Base-by-base conservation (phyloP, 2,113 vertebrate genomes). In the Apaloderma vittatum region DNA sequence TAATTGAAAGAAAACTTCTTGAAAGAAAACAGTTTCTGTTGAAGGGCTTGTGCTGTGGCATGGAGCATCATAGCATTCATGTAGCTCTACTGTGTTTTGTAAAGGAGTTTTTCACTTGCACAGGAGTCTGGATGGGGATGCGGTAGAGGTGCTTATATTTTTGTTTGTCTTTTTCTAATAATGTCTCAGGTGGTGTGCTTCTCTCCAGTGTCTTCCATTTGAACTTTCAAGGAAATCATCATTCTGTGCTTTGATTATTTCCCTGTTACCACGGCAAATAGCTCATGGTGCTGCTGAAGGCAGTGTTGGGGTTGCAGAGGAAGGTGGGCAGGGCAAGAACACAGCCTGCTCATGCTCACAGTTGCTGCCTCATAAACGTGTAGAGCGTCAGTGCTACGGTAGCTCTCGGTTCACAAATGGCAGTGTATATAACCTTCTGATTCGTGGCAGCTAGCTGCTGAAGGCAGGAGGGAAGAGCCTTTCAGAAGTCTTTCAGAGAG, bases 271-370 rank as follows among this genome's bases (percentile, higher is more conserved):
- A 46, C 61, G 58, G 85, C 82, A 95, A 84, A 81, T 94, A 80
- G 93, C 89, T 89, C 43, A 59, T 81, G 61, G 55, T 93, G 26
- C 73, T 94, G 67, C 94, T 96, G 92, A 86, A 74, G 66, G 59
- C 34, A 12, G 71, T 26, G n/a, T 58, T 92, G 58, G 67, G 65
- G 65, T 52, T n/a, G 29, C 88, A 62, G 21, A 76, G 84, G 55
- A 68, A 45, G 48, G 62, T 86, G 79, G 32, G 43, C 59, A 84
- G 77, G 77, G 80, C 74, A 62, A 40, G 65, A 67, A 54, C 34
- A 26, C 49, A 34, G 61, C 43, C 79, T 74, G 11, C 61, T 88
- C 74, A 66, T 1, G 6, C 48, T 95, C 49, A 15, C 12, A 26
- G 12, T 81, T 73, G 68, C 34, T 66, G 30, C 58, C 48, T 52